Evolutionary conservation across 2,888 invertebrate genomes (phyloP), one percentile per base, ranked within the genome.

Genomic region (Drosophila prolongata): DNA sequence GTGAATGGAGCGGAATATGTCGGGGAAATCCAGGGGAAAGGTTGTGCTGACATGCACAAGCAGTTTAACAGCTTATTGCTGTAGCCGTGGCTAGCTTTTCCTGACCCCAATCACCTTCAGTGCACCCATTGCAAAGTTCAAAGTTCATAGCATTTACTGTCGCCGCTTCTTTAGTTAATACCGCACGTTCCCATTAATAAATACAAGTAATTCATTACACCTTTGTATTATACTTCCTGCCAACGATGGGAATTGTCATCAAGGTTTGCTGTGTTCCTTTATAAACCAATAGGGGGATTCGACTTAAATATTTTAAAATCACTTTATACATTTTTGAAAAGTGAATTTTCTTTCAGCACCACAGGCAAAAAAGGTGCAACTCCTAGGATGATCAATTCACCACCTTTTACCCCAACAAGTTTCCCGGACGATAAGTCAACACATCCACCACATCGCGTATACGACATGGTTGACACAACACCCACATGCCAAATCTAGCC

Each of bases 1-100:
- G 42, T 24, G 49, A 35, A 11, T 9, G 37, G 49, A 38, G 34
- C 19, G 19, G 6, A 30, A 19, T 2, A 34, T 27, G 16, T 14
- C 38, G 38, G 11, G 11, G 24, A 6, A 47, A 35, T 6, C 40
- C 6, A 24, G 9, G 30, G 47, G 2, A 56, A 10, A 47, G 40
- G 19, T 66, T 24, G 30, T 40, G 14, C 47, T 37, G 49, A 44
- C 46, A 46, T 60, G 61, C 44, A 75, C 76, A 80, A 74, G 78
- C 83, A 85, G 76, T 79, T 85, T 75, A 78, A 74, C 74, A 78
- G 76, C 77, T 75, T 85, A 71, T 60, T 50, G 59, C 30, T 54
- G 46, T 62, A 56, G 68, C 35, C 35, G 19, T 69, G 43, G 67
- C 47, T 54, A 19, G 55, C 37, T 37, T 27, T 27, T 46, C 46